phyloP scores from a whole-genome alignment of 2,888 invertebrate species.

The Polymixis lichenea region DNA sequence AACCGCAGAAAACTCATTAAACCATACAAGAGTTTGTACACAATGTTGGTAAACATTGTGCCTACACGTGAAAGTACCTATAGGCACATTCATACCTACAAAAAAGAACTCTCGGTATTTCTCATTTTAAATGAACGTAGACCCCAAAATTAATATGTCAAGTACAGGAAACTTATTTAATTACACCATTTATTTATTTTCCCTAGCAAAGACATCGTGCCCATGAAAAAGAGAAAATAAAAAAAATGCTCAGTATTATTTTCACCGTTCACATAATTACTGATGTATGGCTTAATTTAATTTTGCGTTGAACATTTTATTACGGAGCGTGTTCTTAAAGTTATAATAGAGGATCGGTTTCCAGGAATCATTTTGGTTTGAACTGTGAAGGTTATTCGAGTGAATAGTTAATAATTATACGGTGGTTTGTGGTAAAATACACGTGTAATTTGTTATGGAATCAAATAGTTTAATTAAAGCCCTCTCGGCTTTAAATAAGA shows the following conservation, averaged over 20 bases:
- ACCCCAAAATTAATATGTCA: conserved; percentile 43
- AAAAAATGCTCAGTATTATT: conserved; percentile 27
- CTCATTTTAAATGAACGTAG: conserved; percentile 1
- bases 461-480: background rate
- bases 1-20: conserved; percentile 45
- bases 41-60: conserved; percentile 30
- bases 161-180: conserved; percentile 41
- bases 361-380: background rate
- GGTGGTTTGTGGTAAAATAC: background rate
- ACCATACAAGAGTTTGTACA: conserved; percentile 27
- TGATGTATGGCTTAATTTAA: conserved; percentile 20
- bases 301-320: background rate
- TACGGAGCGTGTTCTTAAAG: background rate
- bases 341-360: conserved; percentile 8
- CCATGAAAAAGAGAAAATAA: conserved; percentile 6
- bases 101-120: conserved; percentile 6
- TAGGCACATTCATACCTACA: background rate
- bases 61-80: background rate
- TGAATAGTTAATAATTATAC: background rate
- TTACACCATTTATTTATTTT: conserved; percentile 32
- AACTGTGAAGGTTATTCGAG: background rate
- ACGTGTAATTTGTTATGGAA: background rate
- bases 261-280: conserved; percentile 24
- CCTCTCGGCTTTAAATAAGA: background rate
- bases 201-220: background rate